phyloP scores from a whole-genome alignment of 2,888 invertebrate species.

The Drosophila setosimentum region DNA sequence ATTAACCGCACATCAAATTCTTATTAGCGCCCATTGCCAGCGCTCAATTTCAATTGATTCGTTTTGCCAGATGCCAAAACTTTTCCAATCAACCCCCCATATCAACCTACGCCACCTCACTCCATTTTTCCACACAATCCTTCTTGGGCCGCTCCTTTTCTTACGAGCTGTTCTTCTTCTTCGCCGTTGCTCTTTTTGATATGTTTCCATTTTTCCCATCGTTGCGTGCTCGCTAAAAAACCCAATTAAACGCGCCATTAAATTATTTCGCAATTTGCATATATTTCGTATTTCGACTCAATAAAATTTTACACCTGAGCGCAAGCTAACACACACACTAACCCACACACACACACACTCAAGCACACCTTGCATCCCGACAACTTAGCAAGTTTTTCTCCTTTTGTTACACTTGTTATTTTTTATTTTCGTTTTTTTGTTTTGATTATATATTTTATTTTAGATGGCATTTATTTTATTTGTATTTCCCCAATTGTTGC shows the following conservation, averaged over 20 bases:
- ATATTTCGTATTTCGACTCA: conserved; percentile 79
- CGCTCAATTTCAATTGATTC: conserved; percentile 76
- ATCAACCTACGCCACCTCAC: conserved; percentile 30
- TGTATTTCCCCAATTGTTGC: conserved; percentile 50
- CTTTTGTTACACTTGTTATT: conserved; percentile 16
- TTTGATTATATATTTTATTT: conserved; percentile 43
- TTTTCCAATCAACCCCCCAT: conserved; percentile 71
- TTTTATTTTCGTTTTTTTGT: conserved; percentile 23
- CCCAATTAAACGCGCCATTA: conserved; percentile 80
- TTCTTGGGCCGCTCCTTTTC: conserved; percentile 46
- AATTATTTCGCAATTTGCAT: conserved; percentile 80
- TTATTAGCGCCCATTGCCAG: conserved; percentile 71
- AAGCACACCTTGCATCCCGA: conserved; percentile 30
- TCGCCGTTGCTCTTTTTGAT: conserved; percentile 33
- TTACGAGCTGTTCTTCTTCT: neutral
- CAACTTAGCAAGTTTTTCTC: conserved; percentile 23
- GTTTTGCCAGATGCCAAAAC: conserved; percentile 60
- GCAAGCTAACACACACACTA: conserved; percentile 39
- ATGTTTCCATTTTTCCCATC: conserved; percentile 58
- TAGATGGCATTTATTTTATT: conserved; percentile 46
- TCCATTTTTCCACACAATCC: conserved; percentile 48
- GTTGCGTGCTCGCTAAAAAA: conserved; percentile 72
- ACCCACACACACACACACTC: conserved; percentile 34
- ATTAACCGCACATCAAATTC: conserved; percentile 79
- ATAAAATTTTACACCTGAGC: conserved; percentile 78